phyloP scores from a whole-genome alignment of 2,888 invertebrate species.

The Azorinus chamasolen region DNA sequence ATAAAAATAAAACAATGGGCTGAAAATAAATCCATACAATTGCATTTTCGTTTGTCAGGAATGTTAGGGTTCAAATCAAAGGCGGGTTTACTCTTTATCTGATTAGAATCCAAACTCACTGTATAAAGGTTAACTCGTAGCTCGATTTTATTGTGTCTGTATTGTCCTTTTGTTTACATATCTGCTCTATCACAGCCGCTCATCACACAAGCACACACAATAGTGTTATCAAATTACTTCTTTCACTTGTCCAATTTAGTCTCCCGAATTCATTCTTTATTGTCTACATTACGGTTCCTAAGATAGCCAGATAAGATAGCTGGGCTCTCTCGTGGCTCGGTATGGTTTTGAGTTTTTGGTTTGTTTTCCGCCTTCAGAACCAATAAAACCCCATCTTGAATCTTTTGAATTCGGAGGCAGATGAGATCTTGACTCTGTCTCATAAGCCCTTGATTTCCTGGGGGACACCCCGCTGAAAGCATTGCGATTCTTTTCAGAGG shows the following conservation, averaged over 20 bases:
- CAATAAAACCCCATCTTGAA: slow-evolving; percentile 59
- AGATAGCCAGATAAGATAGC: slow-evolving; percentile 26
- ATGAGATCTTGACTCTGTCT: slow-evolving; percentile 60
- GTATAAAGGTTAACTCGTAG: too few species aligned
- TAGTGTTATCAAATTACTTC: slow-evolving; percentile 36
- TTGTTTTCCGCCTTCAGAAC: slow-evolving; percentile 61
- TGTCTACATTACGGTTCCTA: slow-evolving; percentile 44
- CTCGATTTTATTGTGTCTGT: too few species aligned
- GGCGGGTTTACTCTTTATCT: too few species aligned
- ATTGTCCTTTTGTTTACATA: too few species aligned
- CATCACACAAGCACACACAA: not conserved
- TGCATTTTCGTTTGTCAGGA: too few species aligned
- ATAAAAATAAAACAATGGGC: too few species aligned
- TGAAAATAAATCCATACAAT: too few species aligned
- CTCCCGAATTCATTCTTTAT: slow-evolving; percentile 37
- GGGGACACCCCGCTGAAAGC: slow-evolving; percentile 68
- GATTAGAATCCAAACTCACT: too few species aligned
- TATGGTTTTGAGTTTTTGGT: slow-evolving; percentile 25
- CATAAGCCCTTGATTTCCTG: slow-evolving; percentile 64
- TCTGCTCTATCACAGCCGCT: too few species aligned
- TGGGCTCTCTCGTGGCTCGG: slow-evolving; percentile 6
- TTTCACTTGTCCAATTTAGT: slow-evolving; percentile 34
- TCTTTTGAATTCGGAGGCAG: slow-evolving; percentile 55
- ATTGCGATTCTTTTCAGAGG: slow-evolving; percentile 67
- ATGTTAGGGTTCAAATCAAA: too few species aligned